Evolutionary conservation across 2,888 invertebrate species (phyloP).

Genomic region (Trimorus sp.): DNA sequence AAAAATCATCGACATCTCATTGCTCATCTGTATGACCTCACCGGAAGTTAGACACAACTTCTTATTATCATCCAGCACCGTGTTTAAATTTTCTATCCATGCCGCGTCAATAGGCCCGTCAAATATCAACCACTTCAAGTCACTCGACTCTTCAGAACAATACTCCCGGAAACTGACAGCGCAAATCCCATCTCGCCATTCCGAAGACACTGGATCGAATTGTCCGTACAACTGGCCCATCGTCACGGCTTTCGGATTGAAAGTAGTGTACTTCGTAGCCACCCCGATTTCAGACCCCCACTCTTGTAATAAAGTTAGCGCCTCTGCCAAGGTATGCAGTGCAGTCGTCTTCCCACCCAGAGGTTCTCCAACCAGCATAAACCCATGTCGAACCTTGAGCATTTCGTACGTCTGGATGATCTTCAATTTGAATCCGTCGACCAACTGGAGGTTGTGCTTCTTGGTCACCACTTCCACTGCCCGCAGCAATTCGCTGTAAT

Average conservation of each 20-base stretch:
- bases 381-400: constrained; percentile 85
- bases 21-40: constrained; percentile 97
- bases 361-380: constrained; percentile 85
- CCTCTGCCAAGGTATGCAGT: constrained; percentile 83
- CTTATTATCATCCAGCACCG: constrained; percentile 97
- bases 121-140: constrained; percentile 96
- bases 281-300: constrained; percentile 89
- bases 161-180: constrained; percentile 92
- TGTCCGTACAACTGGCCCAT: constrained; percentile 98
- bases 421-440: constrained; percentile 84
- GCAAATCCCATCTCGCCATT: constrained; percentile 95
- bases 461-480: constrained; percentile 86
- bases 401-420: constrained; percentile 85
- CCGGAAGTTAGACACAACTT: constrained; percentile 99
- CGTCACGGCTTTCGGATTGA: constrained; percentile 97
- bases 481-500: constrained; percentile 88
- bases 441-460: constrained; percentile 90
- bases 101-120: constrained; percentile 98
- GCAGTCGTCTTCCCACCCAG: constrained; percentile 84
- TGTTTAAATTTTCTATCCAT: constrained; percentile 99
- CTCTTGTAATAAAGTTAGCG: constrained; percentile 82
- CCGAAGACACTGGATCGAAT: constrained; percentile 96
- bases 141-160: constrained; percentile 86
- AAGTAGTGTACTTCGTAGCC: constrained; percentile 87
- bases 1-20: constrained; percentile 96